Evolutionary conservation across 2,797 vertebrate genomes (phyloP), one percentile per base, ranked within the genome.

Genomic region (Ptychobarbus kaznakovi): DNA sequence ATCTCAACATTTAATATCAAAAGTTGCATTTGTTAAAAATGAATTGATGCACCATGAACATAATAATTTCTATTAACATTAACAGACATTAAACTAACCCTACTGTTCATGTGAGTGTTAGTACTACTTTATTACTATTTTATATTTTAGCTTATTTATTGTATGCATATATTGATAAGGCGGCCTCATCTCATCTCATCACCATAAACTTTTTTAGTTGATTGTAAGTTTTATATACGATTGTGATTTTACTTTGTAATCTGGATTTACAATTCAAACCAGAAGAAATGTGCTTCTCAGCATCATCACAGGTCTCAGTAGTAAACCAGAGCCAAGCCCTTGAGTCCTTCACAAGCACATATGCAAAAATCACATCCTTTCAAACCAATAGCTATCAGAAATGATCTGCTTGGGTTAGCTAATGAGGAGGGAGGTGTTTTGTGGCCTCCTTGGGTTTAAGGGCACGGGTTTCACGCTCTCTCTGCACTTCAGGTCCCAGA

Each of bases 391-490:
- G 58, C 81, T 81, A 83, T 89, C 81, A 89, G 82, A 86, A 91
- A 93, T 94, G 68, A 94, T 93, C 80, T 91, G 93, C 92, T 92
- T 92, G 93, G 92, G 93, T 93, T 92, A 92, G 90, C 93, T 93
- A 93, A 94, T 94, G 92, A 93, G 90, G 89, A 89, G 92, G 94
- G 93, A 93, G 94, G 93, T 89, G 80, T 76, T 91, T 79, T 53
- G 86, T 88, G 82, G 87, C 93, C 95, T 94, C 93, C 79, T 38
- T 88, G 90, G 94, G 89, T 92, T 94, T 94, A 90, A 94, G 89
- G 92, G 92, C 89, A 88, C 89, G 90, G 88, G 91, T 87, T 89
- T 92, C 88, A 92, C 86, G 83, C 88, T 92, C 87, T 90, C 88
- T 90, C 89, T 91, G 90, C 90, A 89, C 88, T 93, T 89, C 82